Conservation (phyloP, 30 jellyfish, hydroid and myxozoan species). For the Aurelia aurita region DNA sequence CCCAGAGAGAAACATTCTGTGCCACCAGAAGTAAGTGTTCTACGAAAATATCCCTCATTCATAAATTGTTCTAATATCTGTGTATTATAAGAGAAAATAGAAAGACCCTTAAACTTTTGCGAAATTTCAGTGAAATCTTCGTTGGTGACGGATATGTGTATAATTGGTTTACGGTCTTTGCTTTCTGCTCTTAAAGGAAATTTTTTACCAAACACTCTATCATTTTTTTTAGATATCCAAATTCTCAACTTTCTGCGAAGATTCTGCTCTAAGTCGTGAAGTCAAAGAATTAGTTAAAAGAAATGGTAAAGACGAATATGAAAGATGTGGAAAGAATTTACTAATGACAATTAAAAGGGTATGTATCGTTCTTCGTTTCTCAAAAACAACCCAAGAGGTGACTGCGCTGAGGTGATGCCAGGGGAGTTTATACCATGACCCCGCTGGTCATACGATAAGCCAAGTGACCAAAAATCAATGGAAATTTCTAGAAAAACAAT, state of each 20-base stretch:
- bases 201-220: not conserved
- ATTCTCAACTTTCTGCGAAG: constrained; percentile 49
- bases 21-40: constrained; percentile 52
- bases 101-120: too few relatives aligned
- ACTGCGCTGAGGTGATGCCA: constrained; percentile 1
- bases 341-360: constrained; percentile 5
- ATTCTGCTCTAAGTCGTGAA: constrained; percentile 42
- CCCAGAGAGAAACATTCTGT: constrained; percentile 23
- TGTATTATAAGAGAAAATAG: too few relatives aligned
- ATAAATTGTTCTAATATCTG: too few relatives aligned
- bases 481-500: too few relatives aligned
- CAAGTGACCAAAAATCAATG: too few relatives aligned
- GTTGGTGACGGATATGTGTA: too few relatives aligned
- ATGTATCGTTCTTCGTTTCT: not conserved
- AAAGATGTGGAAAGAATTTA: constrained; percentile 34
- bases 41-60: not conserved
- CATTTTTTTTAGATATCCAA: constrained; percentile 21
- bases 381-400: not conserved
- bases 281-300: constrained; percentile 6
- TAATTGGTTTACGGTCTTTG: too few relatives aligned
- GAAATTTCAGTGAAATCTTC: too few relatives aligned
- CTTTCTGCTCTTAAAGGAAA: too few relatives aligned
- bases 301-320: constrained; percentile 14
- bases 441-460: too few relatives aligned
- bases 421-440: too few relatives aligned